phyloP scores from a whole-genome alignment of 2,797 vertebrate species.

The Enteromius treurensis region DNA sequence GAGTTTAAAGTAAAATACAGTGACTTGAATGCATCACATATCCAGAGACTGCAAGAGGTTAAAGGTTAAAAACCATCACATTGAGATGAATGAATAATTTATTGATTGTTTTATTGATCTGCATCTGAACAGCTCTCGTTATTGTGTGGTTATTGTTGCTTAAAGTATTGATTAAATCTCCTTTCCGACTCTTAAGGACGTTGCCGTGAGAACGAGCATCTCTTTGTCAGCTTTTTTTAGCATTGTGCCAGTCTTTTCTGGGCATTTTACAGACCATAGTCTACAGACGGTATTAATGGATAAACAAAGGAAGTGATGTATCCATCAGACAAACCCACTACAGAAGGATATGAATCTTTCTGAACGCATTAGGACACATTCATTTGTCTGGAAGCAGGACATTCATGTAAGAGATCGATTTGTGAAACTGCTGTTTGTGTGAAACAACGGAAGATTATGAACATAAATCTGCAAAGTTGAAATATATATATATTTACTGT shows the following conservation, averaged over 20 bases:
- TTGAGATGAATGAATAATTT: not conserved
- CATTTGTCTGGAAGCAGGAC: not conserved
- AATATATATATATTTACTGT: not conserved
- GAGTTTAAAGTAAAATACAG: not conserved
- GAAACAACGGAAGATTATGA: slow-evolving; percentile 3
- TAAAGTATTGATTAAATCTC: not conserved
- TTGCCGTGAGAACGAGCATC: not conserved
- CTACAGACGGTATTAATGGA: not conserved
- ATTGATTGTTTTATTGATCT: not conserved
- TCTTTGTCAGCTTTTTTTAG: not conserved
- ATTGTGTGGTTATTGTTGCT: not conserved
- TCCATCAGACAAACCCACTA: not conserved
- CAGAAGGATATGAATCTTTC: not conserved
- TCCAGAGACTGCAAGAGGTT: not conserved
- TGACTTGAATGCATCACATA: not conserved
- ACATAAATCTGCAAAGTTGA: not conserved
- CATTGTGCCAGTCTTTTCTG: not conserved
- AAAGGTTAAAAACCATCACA: not conserved
- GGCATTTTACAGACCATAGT: not conserved
- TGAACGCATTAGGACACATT: not conserved
- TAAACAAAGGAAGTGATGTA: not conserved
- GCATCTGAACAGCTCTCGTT: not conserved
- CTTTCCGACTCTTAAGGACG: not conserved
- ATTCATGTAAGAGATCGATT: not conserved
- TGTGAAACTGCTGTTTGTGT: not conserved